These are phyloP conservation scores for Callaeas wilsoni DNA, from an alignment of 2,113 vertebrate genomes.

Conservation along the genomic window DNA sequence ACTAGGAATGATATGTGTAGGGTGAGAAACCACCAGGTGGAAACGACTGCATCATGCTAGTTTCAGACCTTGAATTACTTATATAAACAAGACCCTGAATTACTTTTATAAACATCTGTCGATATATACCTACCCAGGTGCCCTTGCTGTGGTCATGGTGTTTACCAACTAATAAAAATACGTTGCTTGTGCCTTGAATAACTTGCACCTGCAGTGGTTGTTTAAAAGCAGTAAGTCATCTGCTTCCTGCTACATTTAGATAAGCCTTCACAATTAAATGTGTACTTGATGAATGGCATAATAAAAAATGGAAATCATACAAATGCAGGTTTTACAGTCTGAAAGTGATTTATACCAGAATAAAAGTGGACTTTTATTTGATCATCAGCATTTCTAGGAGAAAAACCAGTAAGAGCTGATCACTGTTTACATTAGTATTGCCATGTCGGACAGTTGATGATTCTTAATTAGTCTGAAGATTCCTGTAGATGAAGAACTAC, in stretches of 20 bases:
- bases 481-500: not conserved
- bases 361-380: not conserved
- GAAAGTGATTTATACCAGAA: not conserved
- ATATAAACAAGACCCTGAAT: not conserved
- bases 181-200: not conserved
- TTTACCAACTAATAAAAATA: not conserved
- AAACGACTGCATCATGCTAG: not conserved
- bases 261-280: not conserved
- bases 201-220: not conserved
- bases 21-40: not conserved
- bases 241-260: not conserved
- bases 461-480: not conserved
- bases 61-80: not conserved
- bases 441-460: not conserved
- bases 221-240: not conserved
- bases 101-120: not conserved
- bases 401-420: accelerated
- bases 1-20: not conserved
- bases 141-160: not conserved
- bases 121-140: too few relatives aligned
- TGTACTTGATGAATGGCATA: not conserved
- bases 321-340: not conserved
- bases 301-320: not conserved
- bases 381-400: not conserved
- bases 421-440: not conserved